Conservation (phyloP, 2,888 invertebrate genomes). For the Caenorhabditis drosophilae region DNA sequence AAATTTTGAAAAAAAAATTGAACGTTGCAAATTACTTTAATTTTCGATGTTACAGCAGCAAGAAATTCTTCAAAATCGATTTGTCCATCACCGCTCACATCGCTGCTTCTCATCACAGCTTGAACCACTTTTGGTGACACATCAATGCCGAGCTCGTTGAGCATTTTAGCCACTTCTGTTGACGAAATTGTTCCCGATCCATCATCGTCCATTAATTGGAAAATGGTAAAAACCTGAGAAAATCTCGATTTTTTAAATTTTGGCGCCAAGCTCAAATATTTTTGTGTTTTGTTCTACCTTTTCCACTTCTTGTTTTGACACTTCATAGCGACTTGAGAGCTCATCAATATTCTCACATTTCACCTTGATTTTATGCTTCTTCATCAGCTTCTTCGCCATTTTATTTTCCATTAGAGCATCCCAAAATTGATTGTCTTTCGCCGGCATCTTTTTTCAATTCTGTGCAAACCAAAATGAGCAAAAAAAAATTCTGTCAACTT, state of each 20-base stretch:
- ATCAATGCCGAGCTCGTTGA: slow-evolving; percentile 53
- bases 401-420: slow-evolving; percentile 53
- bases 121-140: slow-evolving; percentile 59
- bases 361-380: slow-evolving; percentile 45
- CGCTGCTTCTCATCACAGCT: slow-evolving; percentile 56
- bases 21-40: slow-evolving; percentile 33
- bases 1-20: not conserved
- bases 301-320: slow-evolving; percentile 50
- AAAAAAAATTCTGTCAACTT: too few relatives aligned
- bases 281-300: slow-evolving; percentile 29
- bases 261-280: not conserved
- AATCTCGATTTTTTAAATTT: not conserved
- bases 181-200: slow-evolving; percentile 54
- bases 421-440: slow-evolving; percentile 56
- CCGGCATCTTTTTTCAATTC: slow-evolving; percentile 29
- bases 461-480: too few relatives aligned
- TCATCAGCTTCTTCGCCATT: slow-evolving; percentile 51
- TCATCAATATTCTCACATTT: slow-evolving; percentile 43
- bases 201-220: slow-evolving; percentile 58
- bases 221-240: slow-evolving; percentile 50
- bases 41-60: slow-evolving; percentile 53
- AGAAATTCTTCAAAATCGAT: slow-evolving; percentile 59
- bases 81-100: slow-evolving; percentile 55
- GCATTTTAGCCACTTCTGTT: slow-evolving; percentile 55
- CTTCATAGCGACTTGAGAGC: slow-evolving; percentile 43